Base-by-base conservation (phyloP, 2,888 invertebrate species). In the Lasioglossum calceatum region DNA sequence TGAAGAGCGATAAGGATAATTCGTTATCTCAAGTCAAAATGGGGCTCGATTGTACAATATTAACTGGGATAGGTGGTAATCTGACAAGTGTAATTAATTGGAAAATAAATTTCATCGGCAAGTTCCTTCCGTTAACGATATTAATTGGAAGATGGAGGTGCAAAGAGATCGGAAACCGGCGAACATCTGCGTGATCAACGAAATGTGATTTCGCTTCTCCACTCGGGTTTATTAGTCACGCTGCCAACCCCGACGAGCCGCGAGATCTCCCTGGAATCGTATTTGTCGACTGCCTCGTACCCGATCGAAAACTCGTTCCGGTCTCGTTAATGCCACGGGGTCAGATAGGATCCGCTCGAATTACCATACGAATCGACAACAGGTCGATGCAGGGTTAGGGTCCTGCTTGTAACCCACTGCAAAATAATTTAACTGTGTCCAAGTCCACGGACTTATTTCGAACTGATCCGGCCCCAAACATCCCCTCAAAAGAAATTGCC, bases 301-400 rank as follows among this genome's bases (percentile, higher is more conserved):
- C 84, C 89, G 90, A 89, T 90, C 85, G 86, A 85, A 88, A 87
- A 88, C 89, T 89, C 89, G 88, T 90, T 90, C 84, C 85, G 82
- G 85, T 78, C 88, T 90, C 86, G 89, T 90, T 90, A 90, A 90
- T 90, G 74, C 82, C 86, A 71, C 90, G 86, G 89, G 90, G 89
- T 90, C 89, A 89, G 79, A 85, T 84, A 86, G 84, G 72, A 89
- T 89, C 85, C 90, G 77, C 83, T 86, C 76, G 84, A 86, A 90
- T 90, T 89, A 90, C 88, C 83, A 88, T 87, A 79, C 82, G 85
- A 77, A 89, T 85, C 80, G 89, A 88, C 77, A 85, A 89, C 77
- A 81, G 81, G 50, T 84, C 85, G 81, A 86, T 82, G 88, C 77
- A 86, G 64, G 79, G 71, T 79, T 86, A 86, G 79, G 79, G 71